phyloP scores from a whole-genome alignment of 1,140 invertebrate genomes.

The Aplysia californica region DNA sequence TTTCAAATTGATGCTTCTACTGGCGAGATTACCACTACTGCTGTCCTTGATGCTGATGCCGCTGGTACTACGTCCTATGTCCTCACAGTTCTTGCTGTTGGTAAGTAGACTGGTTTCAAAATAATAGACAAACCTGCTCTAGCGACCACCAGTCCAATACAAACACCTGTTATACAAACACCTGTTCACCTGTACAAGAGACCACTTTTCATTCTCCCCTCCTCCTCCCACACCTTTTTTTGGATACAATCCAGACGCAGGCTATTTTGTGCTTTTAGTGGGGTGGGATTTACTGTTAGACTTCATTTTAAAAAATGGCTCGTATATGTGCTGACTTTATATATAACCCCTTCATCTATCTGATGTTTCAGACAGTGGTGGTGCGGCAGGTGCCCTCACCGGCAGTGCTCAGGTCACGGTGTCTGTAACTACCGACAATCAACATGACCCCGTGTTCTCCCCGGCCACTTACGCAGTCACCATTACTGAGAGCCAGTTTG shows the following conservation, averaged over 20 bases:
- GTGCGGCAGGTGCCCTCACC: conserved; percentile 81
- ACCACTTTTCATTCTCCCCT: no score
- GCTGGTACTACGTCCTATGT: conserved; percentile 26
- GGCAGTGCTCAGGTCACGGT: conserved; percentile 78
- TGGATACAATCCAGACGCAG: no score
- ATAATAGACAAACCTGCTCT: neutral
- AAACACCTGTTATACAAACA: no score
- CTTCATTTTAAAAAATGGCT: no score
- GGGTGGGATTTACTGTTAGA: no score
- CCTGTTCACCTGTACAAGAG: no score
- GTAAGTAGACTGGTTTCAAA: conserved; percentile 13
- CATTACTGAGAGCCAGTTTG: conserved; percentile 32
- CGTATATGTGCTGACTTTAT: no score
- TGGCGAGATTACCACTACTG: conserved; percentile 42
- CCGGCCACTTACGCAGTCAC: conserved; percentile 26
- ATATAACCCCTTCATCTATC: no score
- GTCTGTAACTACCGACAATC: conserved; percentile 86
- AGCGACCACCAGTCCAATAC: neutral
- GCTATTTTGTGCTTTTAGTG: no score
- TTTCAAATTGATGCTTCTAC: conserved; percentile 41
- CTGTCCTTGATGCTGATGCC: conserved; percentile 40
- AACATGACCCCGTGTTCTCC: conserved; percentile 82
- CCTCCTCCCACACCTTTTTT: no score
- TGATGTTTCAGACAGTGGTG: conserved; percentile 87
- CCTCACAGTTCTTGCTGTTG: conserved; percentile 38